Evolutionary conservation across 2,888 invertebrate genomes (phyloP), one percentile per base, ranked within the genome.

Genomic region (Coecobrya sp.): DNA sequence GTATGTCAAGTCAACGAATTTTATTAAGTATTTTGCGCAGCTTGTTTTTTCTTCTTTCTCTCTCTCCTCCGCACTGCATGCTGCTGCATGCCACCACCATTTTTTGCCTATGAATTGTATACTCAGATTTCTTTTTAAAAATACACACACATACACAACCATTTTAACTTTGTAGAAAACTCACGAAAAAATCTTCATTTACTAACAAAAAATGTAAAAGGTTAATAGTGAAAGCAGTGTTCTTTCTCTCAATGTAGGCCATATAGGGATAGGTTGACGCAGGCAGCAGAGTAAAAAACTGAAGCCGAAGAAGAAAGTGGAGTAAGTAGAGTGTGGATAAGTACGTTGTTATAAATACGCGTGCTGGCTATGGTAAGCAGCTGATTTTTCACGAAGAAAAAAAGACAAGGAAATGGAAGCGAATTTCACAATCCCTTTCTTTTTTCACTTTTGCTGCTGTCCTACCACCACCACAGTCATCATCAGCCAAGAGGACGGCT

Each of bases 391-490:
- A 68, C 68, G 8, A 70, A 70, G 70, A 19, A 70, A 49, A 45
- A 73, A 45, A 73, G 70, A 76, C 49, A 22, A 13, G 76, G 76
- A 76, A 49, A 76, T 49, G 52, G 52, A 79, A 79, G 79, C 25
- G n/a, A 52, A 49, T 79, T 79, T 79, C 52, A 79, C 49, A 19
- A 79, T 79, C 25, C 79, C 79, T 73, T 73, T 45, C n/a, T 52
- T 49, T 49, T 52, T 55, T 52, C 52, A 79, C n/a, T 79, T 52
- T 79, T 79, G 79, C 13, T 16, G 2, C 73, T 49, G 11, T 10
- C n/a, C 13, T 49, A 22, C 19, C 70, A 42, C 19, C 65, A 25
- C 25, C 62, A 19, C 19, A 13, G 16, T 27, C 62, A 65, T 65
- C 62, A 65, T 25, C 25, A 65, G 25, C 16, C 7, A 27, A 25